A percentile compares a stretch with the other conserved stretches of the same genome.
Conservation (phyloP, 2,888 invertebrate genomes). For the Melanotus villosus region DNA sequence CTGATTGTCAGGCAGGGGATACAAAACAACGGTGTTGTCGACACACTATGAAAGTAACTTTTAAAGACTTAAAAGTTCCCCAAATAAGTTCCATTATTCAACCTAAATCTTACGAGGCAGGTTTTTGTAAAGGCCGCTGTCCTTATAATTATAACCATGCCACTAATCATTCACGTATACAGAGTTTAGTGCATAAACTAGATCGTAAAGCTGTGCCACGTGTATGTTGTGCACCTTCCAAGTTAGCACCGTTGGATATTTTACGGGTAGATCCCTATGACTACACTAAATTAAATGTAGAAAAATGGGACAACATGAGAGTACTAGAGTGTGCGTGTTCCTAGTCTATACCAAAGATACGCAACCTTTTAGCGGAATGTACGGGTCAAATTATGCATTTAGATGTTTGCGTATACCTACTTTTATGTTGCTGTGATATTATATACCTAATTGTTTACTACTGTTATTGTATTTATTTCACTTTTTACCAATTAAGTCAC, state of each 20-base stretch:
- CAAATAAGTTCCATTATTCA: constrained; percentile 72
- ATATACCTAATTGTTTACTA: constrained; percentile 52
- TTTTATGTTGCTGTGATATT: constrained; percentile 57
- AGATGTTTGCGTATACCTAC: constrained; percentile 48
- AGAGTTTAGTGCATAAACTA: constrained; percentile 77
- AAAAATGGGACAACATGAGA: constrained; percentile 80
- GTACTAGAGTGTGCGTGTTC: constrained; percentile 82
- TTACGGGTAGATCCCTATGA: constrained; percentile 77
- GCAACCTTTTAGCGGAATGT: constrained; percentile 51
- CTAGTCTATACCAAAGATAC: constrained; percentile 61
- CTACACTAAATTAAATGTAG: constrained; percentile 74
- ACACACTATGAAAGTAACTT: constrained; percentile 76
- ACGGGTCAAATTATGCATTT: constrained; percentile 64
- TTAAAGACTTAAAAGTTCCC: constrained; percentile 73
- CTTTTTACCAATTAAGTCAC: constrained; percentile 37
- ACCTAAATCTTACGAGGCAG: constrained; percentile 80
- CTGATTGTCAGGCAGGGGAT: constrained; percentile 68
- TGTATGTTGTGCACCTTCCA: constrained; percentile 80
- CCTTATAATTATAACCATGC: constrained; percentile 79
- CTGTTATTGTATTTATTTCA: constrained; percentile 47
- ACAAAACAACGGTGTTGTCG: constrained; percentile 75
- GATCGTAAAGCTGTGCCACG: constrained; percentile 70
- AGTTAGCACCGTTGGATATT: constrained; percentile 76
- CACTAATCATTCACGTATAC: constrained; percentile 79
- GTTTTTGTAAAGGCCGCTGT: constrained; percentile 79